Percentiles rank a stretch among this genome's conserved stretches.
Evolutionary conservation across 1,140 invertebrate species (phyloP).

Genomic region (Campoletis sonorensis): DNA sequence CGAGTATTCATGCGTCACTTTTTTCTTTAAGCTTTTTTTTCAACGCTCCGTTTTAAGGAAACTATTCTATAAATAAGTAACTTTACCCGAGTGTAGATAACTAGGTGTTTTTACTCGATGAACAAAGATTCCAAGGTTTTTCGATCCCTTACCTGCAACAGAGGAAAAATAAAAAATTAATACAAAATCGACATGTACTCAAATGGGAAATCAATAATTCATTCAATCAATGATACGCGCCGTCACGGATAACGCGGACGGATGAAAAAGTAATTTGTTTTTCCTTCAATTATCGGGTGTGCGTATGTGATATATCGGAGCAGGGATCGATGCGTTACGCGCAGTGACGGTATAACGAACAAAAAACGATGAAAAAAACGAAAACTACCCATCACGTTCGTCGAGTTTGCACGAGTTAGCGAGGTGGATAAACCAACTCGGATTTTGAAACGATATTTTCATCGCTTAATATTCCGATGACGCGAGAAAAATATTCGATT

Average conservation of each 20-base stretch:
- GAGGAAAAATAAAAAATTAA: constrained; percentile 34
- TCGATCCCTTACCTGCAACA: constrained; percentile 44
- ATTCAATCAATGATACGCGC: constrained; percentile 42
- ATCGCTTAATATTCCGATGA: constrained; percentile 61
- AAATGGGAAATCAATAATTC: constrained; percentile 45
- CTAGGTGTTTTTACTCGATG: neutral
- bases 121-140: too few species aligned
- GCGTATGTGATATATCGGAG: neutral
- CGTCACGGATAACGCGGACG: neutral
- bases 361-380: constrained; percentile 9
- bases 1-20: too few species aligned
- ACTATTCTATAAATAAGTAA: too few species aligned
- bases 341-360: neutral
- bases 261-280: neutral
- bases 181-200: neutral
- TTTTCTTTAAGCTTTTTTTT: too few species aligned
- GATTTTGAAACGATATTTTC: constrained; percentile 57
- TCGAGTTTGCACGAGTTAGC: constrained; percentile 31
- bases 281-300: constrained; percentile 26
- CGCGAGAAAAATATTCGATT: constrained; percentile 53
- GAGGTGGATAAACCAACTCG: constrained; percentile 32
- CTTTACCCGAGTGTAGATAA: neutral
- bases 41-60: too few species aligned
- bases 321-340: neutral
- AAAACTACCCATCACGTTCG: neutral